A percentile compares a stretch with the other conserved stretches of the same genome.
These are phyloP conservation scores for Saturnia pavonia DNA, from an alignment of 2,888 invertebrate species.

Conservation along the genomic window DNA sequence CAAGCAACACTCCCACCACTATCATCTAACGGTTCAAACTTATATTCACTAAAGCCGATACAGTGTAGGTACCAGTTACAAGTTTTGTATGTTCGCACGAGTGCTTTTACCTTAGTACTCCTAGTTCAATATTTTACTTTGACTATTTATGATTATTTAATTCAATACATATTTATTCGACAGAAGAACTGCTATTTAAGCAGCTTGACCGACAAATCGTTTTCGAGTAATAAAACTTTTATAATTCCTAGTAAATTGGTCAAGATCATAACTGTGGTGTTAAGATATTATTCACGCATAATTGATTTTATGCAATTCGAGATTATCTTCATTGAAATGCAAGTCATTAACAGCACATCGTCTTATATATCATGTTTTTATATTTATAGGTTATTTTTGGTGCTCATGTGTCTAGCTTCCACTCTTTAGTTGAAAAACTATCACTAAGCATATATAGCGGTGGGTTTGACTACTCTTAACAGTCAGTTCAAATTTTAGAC, in stretches of 20 bases:
- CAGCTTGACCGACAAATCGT: neutral
- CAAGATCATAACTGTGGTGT: slow-evolving; percentile 1
- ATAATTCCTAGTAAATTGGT: neutral
- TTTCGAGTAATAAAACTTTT: neutral
- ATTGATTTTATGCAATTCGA: neutral
- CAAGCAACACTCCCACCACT: slow-evolving; percentile 62
- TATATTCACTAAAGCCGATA: neutral
- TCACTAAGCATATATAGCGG: too few relatives aligned
- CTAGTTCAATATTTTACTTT: neutral
- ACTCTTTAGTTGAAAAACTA: too few relatives aligned
- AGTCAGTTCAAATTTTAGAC: too few relatives aligned
- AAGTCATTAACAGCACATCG: neutral
- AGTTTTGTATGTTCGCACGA: neutral
- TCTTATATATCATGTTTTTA: neutral
- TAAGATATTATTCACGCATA: neutral
- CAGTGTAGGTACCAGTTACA: neutral
- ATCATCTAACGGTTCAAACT: neutral
- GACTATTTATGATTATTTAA: neutral
- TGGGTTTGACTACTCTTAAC: too few relatives aligned
- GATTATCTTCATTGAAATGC: neutral
- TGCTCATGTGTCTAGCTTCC: too few relatives aligned
- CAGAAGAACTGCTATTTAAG: neutral
- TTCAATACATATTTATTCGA: neutral
- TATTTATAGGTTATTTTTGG: too few relatives aligned
- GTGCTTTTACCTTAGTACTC: neutral